Evolutionary conservation across 2,113 vertebrate species (phyloP).

Genomic region (Ramphastos sulfuratus): DNA sequence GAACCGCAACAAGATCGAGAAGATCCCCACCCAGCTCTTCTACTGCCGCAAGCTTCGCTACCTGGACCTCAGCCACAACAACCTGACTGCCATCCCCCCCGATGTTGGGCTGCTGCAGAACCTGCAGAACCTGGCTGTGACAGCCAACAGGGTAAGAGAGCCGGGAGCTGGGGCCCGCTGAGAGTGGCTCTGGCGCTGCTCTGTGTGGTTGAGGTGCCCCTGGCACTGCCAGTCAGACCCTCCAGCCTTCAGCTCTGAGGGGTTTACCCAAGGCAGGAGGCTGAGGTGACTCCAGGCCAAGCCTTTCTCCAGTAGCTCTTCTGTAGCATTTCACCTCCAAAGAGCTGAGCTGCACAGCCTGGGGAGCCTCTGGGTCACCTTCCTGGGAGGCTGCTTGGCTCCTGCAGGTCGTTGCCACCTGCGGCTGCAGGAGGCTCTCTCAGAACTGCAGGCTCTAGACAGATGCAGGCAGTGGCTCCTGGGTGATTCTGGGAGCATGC

Average conservation of each 20-base stretch:
- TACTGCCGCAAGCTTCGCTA: slow-evolving; percentile 94
- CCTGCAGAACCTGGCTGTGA: slow-evolving; percentile 93
- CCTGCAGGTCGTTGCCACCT: not conserved
- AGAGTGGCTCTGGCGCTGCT: not conserved
- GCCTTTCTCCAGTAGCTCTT: not conserved
- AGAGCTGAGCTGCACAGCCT: not conserved
- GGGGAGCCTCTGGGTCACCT: not conserved
- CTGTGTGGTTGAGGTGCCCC: not conserved
- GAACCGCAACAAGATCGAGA: slow-evolving; percentile 97
- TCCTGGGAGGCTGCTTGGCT: not conserved
- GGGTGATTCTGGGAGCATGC: not conserved
- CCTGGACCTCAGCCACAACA: slow-evolving; percentile 96
- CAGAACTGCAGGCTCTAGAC: not conserved
- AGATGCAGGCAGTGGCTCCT: not conserved
- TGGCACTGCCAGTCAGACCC: not conserved
- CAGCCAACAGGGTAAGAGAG: slow-evolving; percentile 90
- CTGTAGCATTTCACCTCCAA: not conserved
- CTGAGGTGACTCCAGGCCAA: not conserved
- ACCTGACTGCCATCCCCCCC: slow-evolving; percentile 88
- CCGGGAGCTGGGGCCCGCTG: not conserved
- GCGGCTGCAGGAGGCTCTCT: not conserved
- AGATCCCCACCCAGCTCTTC: slow-evolving; percentile 94
- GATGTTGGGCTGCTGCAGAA: slow-evolving; percentile 93
- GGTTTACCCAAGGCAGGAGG: not conserved
- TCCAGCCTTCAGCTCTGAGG: not conserved